Conservation (phyloP, 2,797 vertebrate species). For the Ctenopoma multispine region DNA sequence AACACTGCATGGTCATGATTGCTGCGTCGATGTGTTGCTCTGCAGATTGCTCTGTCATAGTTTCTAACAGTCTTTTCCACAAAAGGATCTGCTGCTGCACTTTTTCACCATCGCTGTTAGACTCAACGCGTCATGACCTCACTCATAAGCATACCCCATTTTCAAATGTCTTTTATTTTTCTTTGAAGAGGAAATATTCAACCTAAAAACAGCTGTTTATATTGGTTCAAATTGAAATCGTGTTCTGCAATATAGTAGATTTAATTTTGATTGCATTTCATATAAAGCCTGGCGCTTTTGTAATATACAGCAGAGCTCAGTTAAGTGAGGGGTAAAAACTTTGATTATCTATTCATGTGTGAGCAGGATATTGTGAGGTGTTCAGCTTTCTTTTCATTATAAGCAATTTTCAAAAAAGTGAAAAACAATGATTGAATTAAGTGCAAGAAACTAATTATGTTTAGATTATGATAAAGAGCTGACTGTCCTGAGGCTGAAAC, state of each 20-base stretch:
- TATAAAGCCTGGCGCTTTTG: neutral
- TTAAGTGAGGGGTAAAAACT: neutral
- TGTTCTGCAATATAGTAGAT: neutral
- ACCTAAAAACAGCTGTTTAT: neutral
- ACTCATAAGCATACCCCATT: neutral
- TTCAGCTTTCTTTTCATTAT: neutral
- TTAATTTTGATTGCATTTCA: neutral
- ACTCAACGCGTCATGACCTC: neutral
- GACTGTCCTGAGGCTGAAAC: neutral
- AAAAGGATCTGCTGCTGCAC: slow-evolving; percentile 2
- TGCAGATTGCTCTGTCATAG: neutral
- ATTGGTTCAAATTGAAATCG: neutral
- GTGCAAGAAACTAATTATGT: slow-evolving; percentile 5
- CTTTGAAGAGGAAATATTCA: neutral
- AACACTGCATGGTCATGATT: neutral
- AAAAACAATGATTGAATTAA: neutral
- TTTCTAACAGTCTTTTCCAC: slow-evolving; percentile 2
- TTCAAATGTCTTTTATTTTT: slow-evolving; percentile 6
- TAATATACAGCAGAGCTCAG: too few relatives aligned
- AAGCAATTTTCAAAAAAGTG: neutral
- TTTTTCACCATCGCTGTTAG: slow-evolving; percentile 22
- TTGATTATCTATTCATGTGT: neutral
- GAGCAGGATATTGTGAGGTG: neutral
- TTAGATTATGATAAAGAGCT: slow-evolving; percentile 2
- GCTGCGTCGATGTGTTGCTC: neutral